Conservation (phyloP, 2,113 vertebrate species). For the Zosterops borbonicus region DNA sequence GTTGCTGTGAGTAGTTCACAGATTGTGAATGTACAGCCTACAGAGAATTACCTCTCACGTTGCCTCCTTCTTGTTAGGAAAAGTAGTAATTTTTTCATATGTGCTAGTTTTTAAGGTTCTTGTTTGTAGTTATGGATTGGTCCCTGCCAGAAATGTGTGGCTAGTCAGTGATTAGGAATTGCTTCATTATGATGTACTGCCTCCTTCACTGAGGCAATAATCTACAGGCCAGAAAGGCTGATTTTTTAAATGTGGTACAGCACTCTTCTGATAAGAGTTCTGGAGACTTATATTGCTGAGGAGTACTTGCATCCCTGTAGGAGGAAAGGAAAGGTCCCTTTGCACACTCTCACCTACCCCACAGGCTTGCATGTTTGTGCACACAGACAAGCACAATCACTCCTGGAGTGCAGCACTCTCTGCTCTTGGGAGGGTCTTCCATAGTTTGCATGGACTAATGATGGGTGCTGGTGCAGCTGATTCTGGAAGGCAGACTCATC, state of each 20-base stretch:
- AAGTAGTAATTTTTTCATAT: constrained; percentile 1
- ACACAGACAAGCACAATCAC: rapidly evolving
- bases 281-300: background rate
- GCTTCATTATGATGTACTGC: constrained; percentile 39
- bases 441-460: background rate
- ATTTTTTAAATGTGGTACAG: constrained; percentile 4
- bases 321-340: background rate
- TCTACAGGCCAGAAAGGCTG: background rate
- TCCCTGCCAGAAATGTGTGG: constrained; percentile 41
- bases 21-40: constrained; percentile 51
- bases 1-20: constrained; percentile 59
- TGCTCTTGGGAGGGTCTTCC: background rate
- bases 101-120: constrained; percentile 32
- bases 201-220: background rate
- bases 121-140: constrained; percentile 27
- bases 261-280: background rate
- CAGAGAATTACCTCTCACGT: constrained; percentile 49
- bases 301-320: background rate
- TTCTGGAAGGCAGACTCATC: background rate
- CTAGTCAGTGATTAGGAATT: constrained; percentile 12
- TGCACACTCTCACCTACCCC: background rate
- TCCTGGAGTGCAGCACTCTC: background rate
- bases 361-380: too few relatives aligned
- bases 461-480: background rate
- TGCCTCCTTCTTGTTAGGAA: constrained; percentile 38